A percentile compares a stretch with the other conserved stretches of the same genome.
Conservation (phyloP, 2,113 vertebrate species). For the Psittacara wagleri region DNA sequence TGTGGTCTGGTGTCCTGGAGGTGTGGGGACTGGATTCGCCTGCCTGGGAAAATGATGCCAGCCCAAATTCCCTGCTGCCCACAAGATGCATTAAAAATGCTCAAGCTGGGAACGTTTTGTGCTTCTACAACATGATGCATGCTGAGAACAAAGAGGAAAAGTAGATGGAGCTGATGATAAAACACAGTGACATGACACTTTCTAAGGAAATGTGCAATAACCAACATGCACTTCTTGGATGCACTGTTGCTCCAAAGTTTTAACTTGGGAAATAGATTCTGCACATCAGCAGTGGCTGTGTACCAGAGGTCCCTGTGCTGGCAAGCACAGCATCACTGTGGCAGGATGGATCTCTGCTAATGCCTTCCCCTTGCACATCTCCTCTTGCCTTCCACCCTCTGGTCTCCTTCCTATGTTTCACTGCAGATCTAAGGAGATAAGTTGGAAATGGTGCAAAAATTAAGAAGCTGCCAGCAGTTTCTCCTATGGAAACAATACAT, state of each 20-base stretch:
- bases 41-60: neutral
- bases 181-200: neutral
- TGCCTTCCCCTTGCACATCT: neutral
- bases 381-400: neutral
- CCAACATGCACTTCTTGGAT: neutral
- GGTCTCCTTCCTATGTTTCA: neutral
- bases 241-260: neutral
- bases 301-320: neutral
- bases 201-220: neutral
- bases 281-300: neutral
- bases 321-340: accelerated
- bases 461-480: too few species aligned
- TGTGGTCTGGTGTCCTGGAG: neutral
- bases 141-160: neutral
- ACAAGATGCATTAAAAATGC: too few species aligned
- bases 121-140: too few species aligned
- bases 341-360: neutral
- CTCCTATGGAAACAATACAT: neutral
- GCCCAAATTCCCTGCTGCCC: too few species aligned
- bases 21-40: too few species aligned
- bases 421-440: neutral
- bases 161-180: neutral
- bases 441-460: neutral
- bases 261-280: neutral
- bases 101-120: neutral